Conservation (phyloP, 2,113 vertebrate species). For the Anas platyrhynchos region DNA sequence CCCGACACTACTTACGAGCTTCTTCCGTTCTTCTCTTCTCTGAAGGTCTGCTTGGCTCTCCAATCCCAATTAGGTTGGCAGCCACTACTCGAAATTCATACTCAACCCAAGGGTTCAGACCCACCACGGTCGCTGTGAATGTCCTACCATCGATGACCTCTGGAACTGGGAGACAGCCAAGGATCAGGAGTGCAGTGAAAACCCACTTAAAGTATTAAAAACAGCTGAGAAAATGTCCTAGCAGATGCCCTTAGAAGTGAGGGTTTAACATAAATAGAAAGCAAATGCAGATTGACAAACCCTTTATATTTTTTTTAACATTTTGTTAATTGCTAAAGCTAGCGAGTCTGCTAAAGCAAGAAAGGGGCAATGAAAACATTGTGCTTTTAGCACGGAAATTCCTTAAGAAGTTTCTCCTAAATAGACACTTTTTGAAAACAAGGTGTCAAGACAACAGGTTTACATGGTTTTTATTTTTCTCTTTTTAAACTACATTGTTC, state of each 20-base stretch:
- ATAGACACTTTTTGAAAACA: background rate
- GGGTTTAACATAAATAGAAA: fast-evolving
- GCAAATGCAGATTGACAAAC: fast-evolving
- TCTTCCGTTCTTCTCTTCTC: constrained; percentile 93
- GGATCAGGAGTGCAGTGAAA: background rate
- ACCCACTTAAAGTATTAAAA: fast-evolving
- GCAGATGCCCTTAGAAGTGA: background rate
- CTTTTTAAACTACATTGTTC: background rate
- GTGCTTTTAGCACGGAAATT: background rate
- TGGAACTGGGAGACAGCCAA: constrained; percentile 80
- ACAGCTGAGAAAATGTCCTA: background rate
- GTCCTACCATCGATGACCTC: constrained; percentile 88
- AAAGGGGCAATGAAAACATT: background rate
- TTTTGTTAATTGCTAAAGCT: background rate
- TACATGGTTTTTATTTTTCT: background rate
- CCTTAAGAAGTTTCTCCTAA: background rate
- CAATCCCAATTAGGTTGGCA: constrained; percentile 91
- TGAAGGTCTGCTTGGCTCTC: constrained; percentile 92
- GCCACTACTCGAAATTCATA: constrained; percentile 95
- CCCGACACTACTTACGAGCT: constrained; percentile 83
- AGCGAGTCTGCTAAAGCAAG: background rate
- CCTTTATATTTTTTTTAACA: background rate
- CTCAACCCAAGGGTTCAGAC: constrained; percentile 96
- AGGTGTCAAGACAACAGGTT: background rate
- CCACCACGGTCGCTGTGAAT: constrained; percentile 92